Percentiles rank a stretch among this genome's conserved stretches.
Evolutionary conservation across 2,888 invertebrate genomes (phyloP).

Genomic region (Boloria selene): DNA sequence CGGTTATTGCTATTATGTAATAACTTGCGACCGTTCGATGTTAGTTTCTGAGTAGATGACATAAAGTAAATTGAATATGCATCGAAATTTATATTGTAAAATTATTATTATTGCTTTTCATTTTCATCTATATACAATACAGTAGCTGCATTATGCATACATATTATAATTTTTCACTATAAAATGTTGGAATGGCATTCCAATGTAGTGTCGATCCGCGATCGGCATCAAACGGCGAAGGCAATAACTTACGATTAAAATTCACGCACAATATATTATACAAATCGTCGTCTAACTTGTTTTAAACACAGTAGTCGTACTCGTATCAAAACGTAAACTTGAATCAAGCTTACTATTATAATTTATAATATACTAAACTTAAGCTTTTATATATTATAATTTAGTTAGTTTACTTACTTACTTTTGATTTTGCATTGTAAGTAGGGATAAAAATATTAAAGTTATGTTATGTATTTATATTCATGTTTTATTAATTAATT

Average conservation of each 20-base stretch:
- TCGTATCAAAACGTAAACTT: too few relatives aligned
- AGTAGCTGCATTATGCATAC: neutral
- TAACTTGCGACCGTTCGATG: too few relatives aligned
- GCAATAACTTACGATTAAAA: constrained; percentile 3
- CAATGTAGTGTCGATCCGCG: neutral
- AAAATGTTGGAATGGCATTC: neutral
- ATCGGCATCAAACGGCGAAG: neutral
- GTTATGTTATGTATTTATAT: neutral
- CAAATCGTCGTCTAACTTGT: constrained; percentile 2
- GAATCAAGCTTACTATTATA: too few relatives aligned
- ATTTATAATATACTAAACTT: too few relatives aligned
- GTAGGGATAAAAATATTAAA: neutral
- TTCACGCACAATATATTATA: neutral
- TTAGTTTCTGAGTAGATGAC: too few relatives aligned
- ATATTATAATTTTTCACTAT: neutral
- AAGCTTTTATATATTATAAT: too few relatives aligned
- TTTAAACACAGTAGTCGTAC: neutral
- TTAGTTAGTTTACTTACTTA: too few relatives aligned
- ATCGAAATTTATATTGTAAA: neutral
- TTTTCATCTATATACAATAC: too few relatives aligned
- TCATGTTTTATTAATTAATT: constrained; percentile 14
- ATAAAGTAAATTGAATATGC: too few relatives aligned
- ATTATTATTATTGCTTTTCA: neutral
- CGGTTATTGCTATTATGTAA: too few relatives aligned
- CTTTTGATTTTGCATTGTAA: too few relatives aligned